Base-by-base conservation (phyloP, 2,888 invertebrate species). In the Hermaeophaga mercurialis region DNA sequence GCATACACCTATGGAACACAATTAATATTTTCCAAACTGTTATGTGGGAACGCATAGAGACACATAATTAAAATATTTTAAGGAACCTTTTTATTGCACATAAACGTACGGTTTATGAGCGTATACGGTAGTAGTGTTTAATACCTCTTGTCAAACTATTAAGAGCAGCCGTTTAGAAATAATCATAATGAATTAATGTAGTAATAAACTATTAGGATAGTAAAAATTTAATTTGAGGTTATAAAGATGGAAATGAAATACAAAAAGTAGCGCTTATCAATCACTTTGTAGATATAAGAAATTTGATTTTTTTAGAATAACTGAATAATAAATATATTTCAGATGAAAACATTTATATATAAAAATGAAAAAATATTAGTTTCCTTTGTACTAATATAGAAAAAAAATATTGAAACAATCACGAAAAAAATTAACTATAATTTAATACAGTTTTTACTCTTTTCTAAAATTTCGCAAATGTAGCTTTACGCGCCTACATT, bases 91-190 rank as follows among this genome's bases (percentile, higher is more conserved):
- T 55, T 47, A 53, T 55, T 47, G 43, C 43, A 36, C 24, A 59
- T 59, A 56, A 59, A 58, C 47, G 46, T 22, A 45, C 44, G 24
- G 19, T 49, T 54, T 53, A 52, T 54, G 39, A 39, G 48, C 52
- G 45, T 41, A 46, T 28, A 56, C 59, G 55, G 59, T 56, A 59
- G 59, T 57, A 26, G 46, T 53, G 43, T 53, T 57, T 53, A 47
- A 43, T 57, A 39, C 39, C 39, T 28, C 49, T 49, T 39, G 39
- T 49, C 38, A 14, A 38, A 38, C 38, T 38, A 38, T 38, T 38
- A 49, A 22, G 22, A 49, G 39, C 39, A 49, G 49, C 28, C 49
- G 39, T 49, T 49, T 49, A 17, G 22, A 26, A 39, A 39, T 49
- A 38, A 49, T 39, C 38, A 31, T 49, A 38, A 39, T 28, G 49